Conservation (phyloP, 2,888 invertebrate species). For the Tigriopus californicus region DNA sequence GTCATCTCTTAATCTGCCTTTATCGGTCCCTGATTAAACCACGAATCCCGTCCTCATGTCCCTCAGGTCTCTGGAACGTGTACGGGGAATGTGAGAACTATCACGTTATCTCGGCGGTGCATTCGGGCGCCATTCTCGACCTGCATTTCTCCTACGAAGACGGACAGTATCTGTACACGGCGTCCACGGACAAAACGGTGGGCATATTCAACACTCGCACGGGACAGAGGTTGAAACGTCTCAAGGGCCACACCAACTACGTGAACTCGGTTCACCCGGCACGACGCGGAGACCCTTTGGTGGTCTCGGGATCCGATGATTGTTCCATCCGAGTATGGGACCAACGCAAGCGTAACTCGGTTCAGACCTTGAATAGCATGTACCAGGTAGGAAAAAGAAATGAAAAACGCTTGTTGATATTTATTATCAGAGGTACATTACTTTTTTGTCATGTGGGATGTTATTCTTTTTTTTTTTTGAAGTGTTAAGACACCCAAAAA, state of each 20-base stretch:
- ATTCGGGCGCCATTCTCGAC: constrained; percentile 88
- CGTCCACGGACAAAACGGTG: constrained; percentile 82
- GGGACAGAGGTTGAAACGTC: constrained; percentile 25
- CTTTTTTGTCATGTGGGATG: too few relatives aligned
- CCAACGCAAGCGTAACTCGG: constrained; percentile 60
- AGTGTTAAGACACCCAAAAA: too few relatives aligned
- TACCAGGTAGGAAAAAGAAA: constrained; percentile 24
- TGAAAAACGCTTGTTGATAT: too few relatives aligned
- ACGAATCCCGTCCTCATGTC: not conserved
- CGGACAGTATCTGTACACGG: constrained; percentile 64
- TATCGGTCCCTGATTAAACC: not conserved
- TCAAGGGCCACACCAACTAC: constrained; percentile 32
- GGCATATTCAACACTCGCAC: constrained; percentile 88
- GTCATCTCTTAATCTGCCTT: constrained; percentile 25
- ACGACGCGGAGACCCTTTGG: constrained; percentile 66
- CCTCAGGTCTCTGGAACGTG: constrained; percentile 65
- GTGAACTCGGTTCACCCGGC: constrained; percentile 43
- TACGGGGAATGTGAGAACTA: constrained; percentile 97
- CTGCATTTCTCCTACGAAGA: constrained; percentile 56
- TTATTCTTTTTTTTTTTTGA: too few relatives aligned
- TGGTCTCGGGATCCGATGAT: constrained; percentile 90
- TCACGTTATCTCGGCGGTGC: constrained; percentile 64
- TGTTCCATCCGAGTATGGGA: constrained; percentile 84
- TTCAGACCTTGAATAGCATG: constrained; percentile 34
- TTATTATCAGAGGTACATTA: too few relatives aligned